phyloP scores from a whole-genome alignment of 2,888 invertebrate species.

The Epirrhoe tristata region DNA sequence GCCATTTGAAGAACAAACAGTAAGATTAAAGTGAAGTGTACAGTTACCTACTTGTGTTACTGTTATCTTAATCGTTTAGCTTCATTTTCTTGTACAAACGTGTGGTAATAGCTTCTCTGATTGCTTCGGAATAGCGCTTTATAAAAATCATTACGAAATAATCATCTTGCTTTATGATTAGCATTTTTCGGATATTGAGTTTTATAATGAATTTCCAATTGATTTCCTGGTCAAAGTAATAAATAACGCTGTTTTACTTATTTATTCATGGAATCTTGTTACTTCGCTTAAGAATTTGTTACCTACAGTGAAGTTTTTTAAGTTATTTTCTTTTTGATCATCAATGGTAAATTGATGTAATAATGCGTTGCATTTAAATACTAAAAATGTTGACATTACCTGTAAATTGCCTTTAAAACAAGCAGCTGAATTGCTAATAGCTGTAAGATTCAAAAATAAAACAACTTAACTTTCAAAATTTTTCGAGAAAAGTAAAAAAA shows the following conservation, averaged over 20 bases:
- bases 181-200: conserved; percentile 26
- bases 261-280: conserved; percentile 31
- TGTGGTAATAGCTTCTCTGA: conserved; percentile 55
- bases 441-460: neutral
- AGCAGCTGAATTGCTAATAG: neutral
- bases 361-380: neutral
- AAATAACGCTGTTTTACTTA: conserved; percentile 25
- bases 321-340: conserved; percentile 1
- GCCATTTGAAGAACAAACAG: conserved; percentile 42
- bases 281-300: neutral
- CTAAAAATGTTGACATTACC: conserved; percentile 1
- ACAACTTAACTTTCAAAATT: neutral
- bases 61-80: conserved; percentile 61
- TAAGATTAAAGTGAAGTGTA: conserved; percentile 62
- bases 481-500: neutral
- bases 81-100: conserved; percentile 63
- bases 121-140: conserved; percentile 43
- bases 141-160: conserved; percentile 34
- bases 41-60: conserved; percentile 60
- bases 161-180: conserved; percentile 22
- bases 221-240: conserved; percentile 25
- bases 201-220: conserved; percentile 33
- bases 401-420: neutral
- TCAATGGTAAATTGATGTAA: neutral
- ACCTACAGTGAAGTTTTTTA: neutral